Base-by-base conservation (phyloP, 2,888 invertebrate genomes). In the Kuschelorhynchus macadamiae region DNA sequence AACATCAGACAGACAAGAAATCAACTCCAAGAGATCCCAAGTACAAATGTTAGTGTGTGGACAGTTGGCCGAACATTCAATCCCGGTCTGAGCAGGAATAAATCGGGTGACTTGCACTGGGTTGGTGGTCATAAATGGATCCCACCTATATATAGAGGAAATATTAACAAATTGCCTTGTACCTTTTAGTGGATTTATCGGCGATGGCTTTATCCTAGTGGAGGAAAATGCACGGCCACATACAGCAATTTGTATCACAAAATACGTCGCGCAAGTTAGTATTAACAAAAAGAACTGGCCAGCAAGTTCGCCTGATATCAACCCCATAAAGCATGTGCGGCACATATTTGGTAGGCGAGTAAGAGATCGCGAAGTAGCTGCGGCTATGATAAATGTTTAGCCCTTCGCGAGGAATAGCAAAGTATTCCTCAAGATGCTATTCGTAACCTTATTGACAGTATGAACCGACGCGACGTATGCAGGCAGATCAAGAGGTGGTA, bases 291-390 rank as follows among this genome's bases (percentile, higher is more conserved):
- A 5, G 41, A 41, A 41, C 41, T 41, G 9, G 41, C 41, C 16
- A 41, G 41, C 41, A 41, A 5, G 41, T 41, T 41, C 41, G 41
- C 41, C 41, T 41, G 41, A 41, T 41, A 3, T 41, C 16, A 14
- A 2, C 9, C 41, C 41, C 41, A 41, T 41, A 41, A 9, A 41
- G 41, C 41, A 41, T 41, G 41, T 41, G 41, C 16, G 41, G 41
- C 4, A 41, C 9, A 41, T 41, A n/a, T n/a, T n/a, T n/a, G n/a
- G n/a, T n/a, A n/a, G n/a, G n/a, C n/a, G n/a, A n/a, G n/a, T n/a
- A n/a, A n/a, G n/a, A n/a, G n/a, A n/a, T n/a, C n/a, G n/a, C n/a
- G n/a, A n/a, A n/a, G n/a, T n/a, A n/a, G n/a, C n/a, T n/a, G n/a
- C n/a, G n/a, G n/a, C n/a, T n/a, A n/a, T n/a, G n/a, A n/a, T n/a